Percentiles rank a stretch among this genome's conserved stretches.
Evolutionary conservation across 2,113 vertebrate genomes (phyloP).

Genomic region (Marmota flaviventris): DNA sequence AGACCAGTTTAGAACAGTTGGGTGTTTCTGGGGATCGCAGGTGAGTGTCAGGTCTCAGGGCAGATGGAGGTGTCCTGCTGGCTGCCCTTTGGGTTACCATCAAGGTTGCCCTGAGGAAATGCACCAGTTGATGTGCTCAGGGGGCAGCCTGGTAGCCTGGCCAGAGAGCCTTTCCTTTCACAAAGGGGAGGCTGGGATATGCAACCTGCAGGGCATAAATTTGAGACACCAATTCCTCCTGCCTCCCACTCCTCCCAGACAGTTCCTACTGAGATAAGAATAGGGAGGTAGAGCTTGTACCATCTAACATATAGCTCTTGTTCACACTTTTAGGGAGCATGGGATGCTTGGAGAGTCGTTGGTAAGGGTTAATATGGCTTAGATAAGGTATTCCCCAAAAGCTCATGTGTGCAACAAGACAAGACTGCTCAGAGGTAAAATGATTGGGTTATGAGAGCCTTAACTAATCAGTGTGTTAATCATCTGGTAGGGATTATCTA

Average conservation of each 20-base stretch:
- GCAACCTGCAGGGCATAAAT: neutral
- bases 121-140: neutral
- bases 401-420: too few species aligned
- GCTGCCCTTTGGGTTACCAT: neutral
- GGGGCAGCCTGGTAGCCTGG: neutral
- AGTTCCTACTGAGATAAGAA: neutral
- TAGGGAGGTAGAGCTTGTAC: neutral
- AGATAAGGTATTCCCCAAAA: too few species aligned
- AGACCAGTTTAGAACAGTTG: neutral
- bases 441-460: too few species aligned
- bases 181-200: neutral
- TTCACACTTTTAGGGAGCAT: neutral
- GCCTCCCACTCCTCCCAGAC: neutral
- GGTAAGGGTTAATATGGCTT: too few species aligned
- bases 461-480: too few species aligned
- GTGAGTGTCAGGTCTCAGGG: neutral
- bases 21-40: neutral
- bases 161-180: neutral
- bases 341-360: neutral
- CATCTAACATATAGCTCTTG: neutral
- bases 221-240: slow-evolving; percentile 20
- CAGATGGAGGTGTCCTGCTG: neutral
- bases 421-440: too few species aligned
- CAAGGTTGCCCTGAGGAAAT: neutral
- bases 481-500: too few species aligned